Evolutionary conservation across 2,113 vertebrate species (phyloP).

Genomic region (Gavialis gangeticus): DNA sequence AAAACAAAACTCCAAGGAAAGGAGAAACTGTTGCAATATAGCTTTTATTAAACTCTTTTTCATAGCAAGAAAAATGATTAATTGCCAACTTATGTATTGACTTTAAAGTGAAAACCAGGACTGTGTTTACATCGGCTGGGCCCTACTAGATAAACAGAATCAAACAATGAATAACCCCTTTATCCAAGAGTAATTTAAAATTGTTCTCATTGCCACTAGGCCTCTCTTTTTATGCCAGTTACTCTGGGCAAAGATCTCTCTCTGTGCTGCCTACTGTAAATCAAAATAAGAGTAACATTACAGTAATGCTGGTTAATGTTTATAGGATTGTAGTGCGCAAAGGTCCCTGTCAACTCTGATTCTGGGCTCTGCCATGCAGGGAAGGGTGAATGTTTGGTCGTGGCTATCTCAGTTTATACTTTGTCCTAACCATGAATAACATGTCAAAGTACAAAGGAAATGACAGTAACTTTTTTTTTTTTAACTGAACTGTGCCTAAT

Average conservation of each 20-base stretch:
- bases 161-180: neutral
- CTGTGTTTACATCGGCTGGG: neutral
- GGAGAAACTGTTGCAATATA: neutral
- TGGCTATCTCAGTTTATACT: too few species aligned
- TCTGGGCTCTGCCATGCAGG: too few species aligned
- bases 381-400: too few species aligned
- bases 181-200: neutral
- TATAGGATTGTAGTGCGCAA: too few species aligned
- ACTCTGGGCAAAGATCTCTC: neutral
- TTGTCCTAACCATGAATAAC: too few species aligned
- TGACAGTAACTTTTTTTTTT: too few species aligned
- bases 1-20: neutral
- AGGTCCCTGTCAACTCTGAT: too few species aligned
- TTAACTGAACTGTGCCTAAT: too few species aligned
- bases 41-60: neutral
- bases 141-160: neutral
- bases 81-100: neutral
- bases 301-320: too few species aligned
- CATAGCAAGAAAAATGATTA: neutral
- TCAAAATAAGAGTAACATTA: neutral
- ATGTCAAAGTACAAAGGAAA: too few species aligned
- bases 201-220: neutral
- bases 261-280: neutral
- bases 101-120: neutral
- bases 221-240: neutral